Evolutionary conservation across 2,888 invertebrate genomes (phyloP), one percentile per base, ranked within the genome.

Genomic region (Sussaba pulchella): DNA sequence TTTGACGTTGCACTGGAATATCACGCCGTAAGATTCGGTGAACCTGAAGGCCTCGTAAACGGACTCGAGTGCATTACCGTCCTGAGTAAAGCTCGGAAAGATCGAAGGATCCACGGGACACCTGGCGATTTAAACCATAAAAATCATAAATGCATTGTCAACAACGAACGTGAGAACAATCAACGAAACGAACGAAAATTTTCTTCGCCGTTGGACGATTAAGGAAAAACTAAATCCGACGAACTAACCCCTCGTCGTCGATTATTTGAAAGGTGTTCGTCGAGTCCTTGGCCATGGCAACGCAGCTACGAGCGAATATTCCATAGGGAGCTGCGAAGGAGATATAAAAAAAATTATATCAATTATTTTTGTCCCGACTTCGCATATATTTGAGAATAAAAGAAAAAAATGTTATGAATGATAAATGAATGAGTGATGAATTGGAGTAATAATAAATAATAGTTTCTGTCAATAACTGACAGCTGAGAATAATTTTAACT

Each of bases 1-100:
- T 91, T 98, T 98, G 87, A 98, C 98, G 92, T 98, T 98, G 92
- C 98, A 98, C 92, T 98, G 98, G 95, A 98, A 98, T 92, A 98
- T 98, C 81, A 98, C 98, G 64, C 98, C 98, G 88, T 98, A 98
- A 10, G 98, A 98, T 92, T 98, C 98, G 0, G 98, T 98, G 92
- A 98, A 98, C 90, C 98, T 95, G 94, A 98, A 98, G 0, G 98
- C 98, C 93, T 98, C 98, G 90, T 98, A 98, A 77, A 97, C 95
- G 0, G 98, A 97, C 89, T 98, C 97, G 79, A 98, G 93, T 0
- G 98, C 98, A 92, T 97, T 97, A 77, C 97, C 98, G 88, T 98
- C 98, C 54, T 97, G 97, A 64, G 95, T 95, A 92, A 98, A 98
- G 19, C 97, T 97, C 2, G 98, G 98, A 95, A 98, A 98, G 87